Base-by-base conservation (phyloP, 2,888 invertebrate species). In the Prosapia bicincta region DNA sequence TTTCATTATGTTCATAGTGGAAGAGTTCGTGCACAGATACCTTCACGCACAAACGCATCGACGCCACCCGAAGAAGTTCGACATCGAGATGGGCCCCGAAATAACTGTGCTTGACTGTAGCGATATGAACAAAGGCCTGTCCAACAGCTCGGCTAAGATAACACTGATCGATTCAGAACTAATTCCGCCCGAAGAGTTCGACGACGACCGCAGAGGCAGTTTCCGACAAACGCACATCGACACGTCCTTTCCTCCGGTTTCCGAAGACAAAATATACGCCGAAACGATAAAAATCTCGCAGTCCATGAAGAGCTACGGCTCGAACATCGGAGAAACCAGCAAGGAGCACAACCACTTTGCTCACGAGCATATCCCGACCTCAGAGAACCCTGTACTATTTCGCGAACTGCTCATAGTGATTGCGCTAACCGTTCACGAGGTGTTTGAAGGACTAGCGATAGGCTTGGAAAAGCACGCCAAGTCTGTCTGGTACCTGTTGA, bases 361-460 rank as follows among this genome's bases (percentile, higher is more conserved):
- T 20, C 65, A 71, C 72, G 54, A 67, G 43, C 69, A 73, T 72
- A 30, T 30, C 10, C 26, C 38, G 69, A 71, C 68, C 38, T 66
- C 43, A 26, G 26, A 72, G 23, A 26, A 28, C 25, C 76, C 69
- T 3, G 26, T 67, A 5, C 26, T 68, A 26, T 20, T 72, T 66
- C 6, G 69, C 70, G 80, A 80, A 3, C 75, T 81, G 23, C 77
- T 82, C 32, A 79, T 81, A n/a, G 89, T 91, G 0, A 83, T 90
- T 71, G 91, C 91, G 0, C 83, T 92, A 13, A 90, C 90, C 32
- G 89, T 91, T 78, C 91, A 92, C 82, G 90, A 91, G 0, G 87
- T 91, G 30, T 90, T 91, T 82, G 91, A 92, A 84, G 91, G 95
- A 20, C 85, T 94, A 71, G 93, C 95, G n/a, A 92, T 95, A 10